phyloP scores from a whole-genome alignment of 2,113 vertebrate genomes.

The Dicentrarchus labrax region DNA sequence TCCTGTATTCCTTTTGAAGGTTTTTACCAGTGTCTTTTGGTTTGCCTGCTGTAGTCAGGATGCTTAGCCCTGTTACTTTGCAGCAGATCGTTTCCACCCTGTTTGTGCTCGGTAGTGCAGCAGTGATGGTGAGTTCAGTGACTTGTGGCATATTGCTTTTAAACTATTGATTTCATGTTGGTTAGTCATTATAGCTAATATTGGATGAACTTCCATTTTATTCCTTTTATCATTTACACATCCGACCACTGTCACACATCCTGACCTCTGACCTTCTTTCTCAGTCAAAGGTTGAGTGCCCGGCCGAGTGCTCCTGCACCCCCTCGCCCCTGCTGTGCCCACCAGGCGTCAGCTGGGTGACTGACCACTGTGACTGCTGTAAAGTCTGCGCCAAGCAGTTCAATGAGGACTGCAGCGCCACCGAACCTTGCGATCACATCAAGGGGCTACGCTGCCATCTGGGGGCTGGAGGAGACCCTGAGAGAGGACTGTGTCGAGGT shows the following conservation, averaged over 20 bases:
- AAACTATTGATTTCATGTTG: background rate
- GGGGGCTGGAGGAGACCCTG: constrained; percentile 77
- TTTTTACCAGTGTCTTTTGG: constrained; percentile 1
- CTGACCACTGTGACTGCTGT: constrained; percentile 84
- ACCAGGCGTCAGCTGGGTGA: constrained; percentile 80
- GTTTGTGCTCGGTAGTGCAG: constrained; percentile 47
- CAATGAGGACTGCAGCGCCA: constrained; percentile 82
- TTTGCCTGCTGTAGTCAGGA: constrained; percentile 33
- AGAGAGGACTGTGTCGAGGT: constrained; percentile 84
- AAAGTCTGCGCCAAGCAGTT: constrained; percentile 85
- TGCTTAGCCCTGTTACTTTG: constrained; percentile 51
- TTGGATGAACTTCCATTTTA: background rate
- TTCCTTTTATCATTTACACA: background rate
- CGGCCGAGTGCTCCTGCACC: constrained; percentile 75
- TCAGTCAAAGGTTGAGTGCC: constrained; percentile 69
- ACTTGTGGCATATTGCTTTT: background rate
- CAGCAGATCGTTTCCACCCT: constrained; percentile 49
- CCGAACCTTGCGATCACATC: constrained; percentile 84
- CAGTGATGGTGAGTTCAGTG: constrained; percentile 69
- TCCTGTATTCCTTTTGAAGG: background rate
- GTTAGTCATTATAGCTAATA: background rate
- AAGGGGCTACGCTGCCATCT: constrained; percentile 86
- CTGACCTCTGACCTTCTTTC: constrained; percentile 36
- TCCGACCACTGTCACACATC: background rate
- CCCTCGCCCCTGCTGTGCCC: constrained; percentile 66